Conservation (phyloP, 2,797 vertebrate genomes). For the Helostoma temminkii region DNA sequence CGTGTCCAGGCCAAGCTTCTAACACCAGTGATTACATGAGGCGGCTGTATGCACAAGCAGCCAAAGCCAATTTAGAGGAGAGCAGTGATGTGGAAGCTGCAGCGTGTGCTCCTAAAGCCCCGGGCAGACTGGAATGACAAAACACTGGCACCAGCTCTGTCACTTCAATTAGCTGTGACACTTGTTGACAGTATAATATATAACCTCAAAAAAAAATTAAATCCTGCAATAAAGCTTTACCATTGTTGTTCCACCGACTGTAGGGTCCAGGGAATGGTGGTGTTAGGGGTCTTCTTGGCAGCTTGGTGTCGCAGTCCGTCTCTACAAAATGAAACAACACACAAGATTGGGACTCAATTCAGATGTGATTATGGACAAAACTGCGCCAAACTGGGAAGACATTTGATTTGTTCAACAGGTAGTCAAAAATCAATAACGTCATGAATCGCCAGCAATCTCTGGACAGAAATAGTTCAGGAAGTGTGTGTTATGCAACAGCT, state of each 20-base stretch:
- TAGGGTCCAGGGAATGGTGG: slow-evolving; percentile 38
- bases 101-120: slow-evolving; percentile 52
- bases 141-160: slow-evolving; percentile 30
- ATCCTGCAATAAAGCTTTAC: slow-evolving; percentile 49
- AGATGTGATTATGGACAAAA: not conserved
- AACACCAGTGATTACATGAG: slow-evolving; percentile 52
- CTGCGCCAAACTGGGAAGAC: not conserved
- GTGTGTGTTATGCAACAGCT: too few species aligned
- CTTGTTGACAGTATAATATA: not conserved
- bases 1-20: slow-evolving; percentile 22
- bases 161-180: slow-evolving; percentile 47
- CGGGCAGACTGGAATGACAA: slow-evolving; percentile 18
- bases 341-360: not conserved
- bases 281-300: slow-evolving; percentile 31
- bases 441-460: too few species aligned
- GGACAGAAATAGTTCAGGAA: too few species aligned
- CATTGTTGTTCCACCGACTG: slow-evolving; percentile 58
- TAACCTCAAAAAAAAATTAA: not conserved
- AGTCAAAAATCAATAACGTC: too few species aligned
- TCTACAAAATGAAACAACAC: slow-evolving; percentile 20
- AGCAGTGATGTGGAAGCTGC: slow-evolving; percentile 47
- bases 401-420: not conserved
- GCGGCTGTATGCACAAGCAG: slow-evolving; percentile 9
- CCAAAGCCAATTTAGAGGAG: slow-evolving; percentile 39
- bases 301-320: slow-evolving; percentile 32